Conservation (phyloP, 2,888 invertebrate genomes). For the Subacronicta megacephala region DNA sequence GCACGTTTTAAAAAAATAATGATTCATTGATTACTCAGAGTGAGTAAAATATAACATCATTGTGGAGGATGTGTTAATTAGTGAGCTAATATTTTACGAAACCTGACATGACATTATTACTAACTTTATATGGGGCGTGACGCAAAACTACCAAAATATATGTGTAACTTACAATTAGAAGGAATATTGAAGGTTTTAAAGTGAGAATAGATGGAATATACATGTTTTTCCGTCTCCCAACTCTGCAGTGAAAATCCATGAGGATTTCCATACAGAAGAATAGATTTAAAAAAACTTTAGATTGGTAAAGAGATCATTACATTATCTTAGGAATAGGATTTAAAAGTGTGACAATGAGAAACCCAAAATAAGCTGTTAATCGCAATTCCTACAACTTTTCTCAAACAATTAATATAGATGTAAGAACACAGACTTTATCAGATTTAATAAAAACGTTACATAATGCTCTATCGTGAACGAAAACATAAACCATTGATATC, state of each 20-base stretch:
- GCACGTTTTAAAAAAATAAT: slow-evolving; percentile 22
- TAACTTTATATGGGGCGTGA: slow-evolving; percentile 8
- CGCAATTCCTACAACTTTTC: too few relatives aligned
- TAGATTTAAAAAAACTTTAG: too few relatives aligned
- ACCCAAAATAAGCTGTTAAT: too few relatives aligned
- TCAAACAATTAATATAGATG: slow-evolving; percentile 32
- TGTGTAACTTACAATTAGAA: not conserved
- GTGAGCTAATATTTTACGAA: slow-evolving; percentile 21
- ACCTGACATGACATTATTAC: slow-evolving; percentile 20
- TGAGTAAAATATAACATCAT: slow-evolving; percentile 27
- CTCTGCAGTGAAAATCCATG: too few relatives aligned
- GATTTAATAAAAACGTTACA: slow-evolving; percentile 39
- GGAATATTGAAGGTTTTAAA: not conserved
- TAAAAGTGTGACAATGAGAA: too few relatives aligned
- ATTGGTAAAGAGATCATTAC: too few relatives aligned
- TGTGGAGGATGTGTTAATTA: slow-evolving; percentile 25
- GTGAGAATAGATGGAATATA: too few relatives aligned
- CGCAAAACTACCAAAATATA: slow-evolving; percentile 1
- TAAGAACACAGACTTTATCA: slow-evolving; percentile 27
- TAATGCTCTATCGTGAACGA: slow-evolving; percentile 27
- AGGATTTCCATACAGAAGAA: too few relatives aligned
- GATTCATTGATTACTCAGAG: slow-evolving; percentile 38
- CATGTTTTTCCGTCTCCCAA: too few relatives aligned
- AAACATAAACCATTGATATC: slow-evolving; percentile 45
- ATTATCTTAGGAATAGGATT: too few relatives aligned